Conservation (phyloP, 2,888 invertebrate species). For the Xylocampa areola region DNA sequence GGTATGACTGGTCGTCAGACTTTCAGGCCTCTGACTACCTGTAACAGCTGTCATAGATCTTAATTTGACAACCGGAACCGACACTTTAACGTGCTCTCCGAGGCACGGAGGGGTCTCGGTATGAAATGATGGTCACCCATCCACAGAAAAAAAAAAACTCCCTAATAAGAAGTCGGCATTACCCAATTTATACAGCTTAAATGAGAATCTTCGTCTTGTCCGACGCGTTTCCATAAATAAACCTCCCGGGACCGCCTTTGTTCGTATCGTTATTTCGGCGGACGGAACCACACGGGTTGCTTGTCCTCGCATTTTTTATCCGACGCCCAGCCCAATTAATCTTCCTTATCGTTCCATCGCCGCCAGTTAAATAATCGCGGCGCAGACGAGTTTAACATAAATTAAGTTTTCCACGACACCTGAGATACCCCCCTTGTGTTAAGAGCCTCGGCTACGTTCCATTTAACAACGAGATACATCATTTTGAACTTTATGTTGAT, state of each 20-base stretch:
- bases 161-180: conserved; percentile 41
- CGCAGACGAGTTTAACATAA: conserved; percentile 88
- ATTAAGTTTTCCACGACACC: conserved; percentile 89
- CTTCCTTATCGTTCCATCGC: conserved; percentile 86
- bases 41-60: too few relatives aligned
- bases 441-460: conserved; percentile 64
- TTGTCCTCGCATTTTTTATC: conserved; percentile 79
- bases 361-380: conserved; percentile 86
- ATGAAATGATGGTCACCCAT: too few relatives aligned
- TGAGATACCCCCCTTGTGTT: conserved; percentile 84
- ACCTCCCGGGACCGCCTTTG: conserved; percentile 58
- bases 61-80: too few relatives aligned
- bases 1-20: too few relatives aligned
- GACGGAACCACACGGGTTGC: conserved; percentile 78
- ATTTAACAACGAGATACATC: conserved; percentile 2
- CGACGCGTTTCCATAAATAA: conserved; percentile 59
- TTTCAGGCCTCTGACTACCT: too few relatives aligned
- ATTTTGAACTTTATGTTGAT: conserved; percentile 59
- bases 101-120: too few relatives aligned
- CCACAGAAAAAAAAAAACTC: conserved; percentile 21
- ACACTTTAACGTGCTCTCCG: too few relatives aligned
- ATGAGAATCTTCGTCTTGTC: conserved; percentile 48
- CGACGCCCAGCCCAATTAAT: conserved; percentile 81
- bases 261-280: conserved; percentile 62
- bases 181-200: conserved; percentile 48